phyloP scores from a whole-genome alignment of 2,113 vertebrate genomes.

The Gnathochromis pfefferi region DNA sequence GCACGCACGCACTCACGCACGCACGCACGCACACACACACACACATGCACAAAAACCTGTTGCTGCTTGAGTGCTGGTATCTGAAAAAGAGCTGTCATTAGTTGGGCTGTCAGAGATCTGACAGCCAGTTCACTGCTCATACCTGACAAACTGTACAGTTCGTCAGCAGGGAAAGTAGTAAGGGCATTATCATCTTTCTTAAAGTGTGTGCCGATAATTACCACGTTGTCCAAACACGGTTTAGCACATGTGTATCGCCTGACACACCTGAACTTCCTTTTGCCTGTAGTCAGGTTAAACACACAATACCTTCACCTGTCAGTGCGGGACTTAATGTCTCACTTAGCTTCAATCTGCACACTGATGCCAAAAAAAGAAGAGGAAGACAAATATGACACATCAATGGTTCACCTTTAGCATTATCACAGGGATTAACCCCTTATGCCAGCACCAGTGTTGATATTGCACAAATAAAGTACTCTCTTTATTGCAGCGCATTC shows the following conservation, averaged over 20 bases:
- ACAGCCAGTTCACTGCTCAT: background rate
- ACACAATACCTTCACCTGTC: constrained; percentile 21
- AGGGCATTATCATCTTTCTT: constrained; percentile 1
- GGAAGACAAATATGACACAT: constrained; percentile 25
- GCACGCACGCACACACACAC: background rate
- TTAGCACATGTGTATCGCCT: constrained; percentile 12
- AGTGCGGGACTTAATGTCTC: constrained; percentile 11
- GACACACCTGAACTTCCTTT: constrained; percentile 48
- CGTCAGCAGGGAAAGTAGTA: constrained; percentile 15
- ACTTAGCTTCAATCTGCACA: constrained; percentile 14
- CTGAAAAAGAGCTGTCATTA: constrained; percentile 53
- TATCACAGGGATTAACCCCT: constrained; percentile 19
- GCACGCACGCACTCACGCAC: too few species aligned
- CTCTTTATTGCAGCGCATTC: constrained; percentile 18
- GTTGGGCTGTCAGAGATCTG: background rate
- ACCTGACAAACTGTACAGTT: background rate
- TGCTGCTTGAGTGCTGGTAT: constrained; percentile 42
- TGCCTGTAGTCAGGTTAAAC: background rate
- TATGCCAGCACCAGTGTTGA: background rate
- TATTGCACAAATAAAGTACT: background rate
- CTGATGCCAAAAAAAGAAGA: background rate
- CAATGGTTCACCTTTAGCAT: constrained; percentile 37
- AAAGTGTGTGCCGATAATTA: background rate
- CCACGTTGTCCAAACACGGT: constrained; percentile 36
- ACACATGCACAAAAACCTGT: constrained; percentile 32